Evolutionary conservation across 2,113 vertebrate species (phyloP).

Genomic region (Pygathrix nemaeus): DNA sequence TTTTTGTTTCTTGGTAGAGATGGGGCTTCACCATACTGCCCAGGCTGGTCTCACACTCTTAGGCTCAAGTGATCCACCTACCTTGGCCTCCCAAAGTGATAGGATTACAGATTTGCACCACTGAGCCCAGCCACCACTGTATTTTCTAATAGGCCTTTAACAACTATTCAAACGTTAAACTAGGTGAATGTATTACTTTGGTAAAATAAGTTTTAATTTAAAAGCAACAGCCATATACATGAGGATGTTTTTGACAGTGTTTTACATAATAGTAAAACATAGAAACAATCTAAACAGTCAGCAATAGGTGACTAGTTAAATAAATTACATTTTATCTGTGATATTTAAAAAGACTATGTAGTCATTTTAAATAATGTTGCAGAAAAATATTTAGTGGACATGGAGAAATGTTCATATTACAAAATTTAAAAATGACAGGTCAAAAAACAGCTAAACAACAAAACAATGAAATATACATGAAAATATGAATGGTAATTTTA

Average conservation of each 20-base stretch:
- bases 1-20: too few species aligned
- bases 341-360: not conserved
- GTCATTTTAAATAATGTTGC: not conserved
- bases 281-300: not conserved
- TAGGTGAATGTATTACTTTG: not conserved
- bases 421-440: not conserved
- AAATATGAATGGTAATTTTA: conserved; percentile 17
- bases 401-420: not conserved
- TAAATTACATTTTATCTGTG: not conserved
- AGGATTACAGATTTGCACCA: too few species aligned
- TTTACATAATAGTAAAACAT: not conserved
- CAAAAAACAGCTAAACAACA: not conserved
- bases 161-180: conserved; percentile 20
- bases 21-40: too few species aligned
- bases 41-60: too few species aligned
- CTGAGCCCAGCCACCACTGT: not conserved
- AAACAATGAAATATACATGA: not conserved
- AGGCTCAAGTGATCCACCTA: too few species aligned
- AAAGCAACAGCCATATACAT: not conserved
- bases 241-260: not conserved
- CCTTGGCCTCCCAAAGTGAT: too few species aligned
- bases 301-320: not conserved
- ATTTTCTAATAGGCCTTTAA: not conserved
- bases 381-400: conserved; percentile 13
- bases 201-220: conserved; percentile 2